Base-by-base conservation (phyloP, 2,113 vertebrate genomes). In the Callithrix jacchus region DNA sequence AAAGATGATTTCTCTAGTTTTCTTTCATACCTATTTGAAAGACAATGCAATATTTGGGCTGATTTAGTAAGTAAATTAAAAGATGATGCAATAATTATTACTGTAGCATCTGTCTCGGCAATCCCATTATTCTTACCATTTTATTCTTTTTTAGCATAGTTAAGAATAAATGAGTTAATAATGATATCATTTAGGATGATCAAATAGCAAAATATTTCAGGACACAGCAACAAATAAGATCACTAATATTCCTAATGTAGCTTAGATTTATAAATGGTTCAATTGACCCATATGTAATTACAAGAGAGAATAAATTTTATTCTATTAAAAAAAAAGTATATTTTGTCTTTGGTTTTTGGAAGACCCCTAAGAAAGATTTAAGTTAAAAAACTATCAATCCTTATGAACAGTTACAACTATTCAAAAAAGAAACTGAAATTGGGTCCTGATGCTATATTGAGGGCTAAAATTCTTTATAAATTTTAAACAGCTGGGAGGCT, bases 381-480 rank as follows among this genome's bases (percentile, higher is more conserved):
- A 93, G 47, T 87, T 87, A 73, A 93, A 70, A 91, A 89, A 87
- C 74, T 35, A 87, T 54, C 56, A 88, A 42, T 85, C 49, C 45
- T 90, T 40, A 86, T 18, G 54, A 89, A 91, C 20, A 92, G 49
- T 76, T 79, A 76, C 17, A 95, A 88, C 30, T 54, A 10, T 49
- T 93, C 9, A 83, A 54, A 94, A 94, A 87, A 73, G 52, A 80
- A 91, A 77, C 49, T 86, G 89, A 96, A 96, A 96, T 61, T 83
- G 23, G 70, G 23, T 82, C 73, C 70, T 86, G 61, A 93, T 92
- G n/a, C 70, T 96, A 56, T 30, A 90, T 12, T 90, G 80, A 35
- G 45, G 45, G 30, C 77, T 94, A 87, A 92, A 93, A 56, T 71
- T 94, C 95, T 91, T 92, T 25, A 61, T 49, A 89, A 89, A 93